Base-by-base conservation (phyloP, 2,888 invertebrate species). In the Aporophyla nigra region DNA sequence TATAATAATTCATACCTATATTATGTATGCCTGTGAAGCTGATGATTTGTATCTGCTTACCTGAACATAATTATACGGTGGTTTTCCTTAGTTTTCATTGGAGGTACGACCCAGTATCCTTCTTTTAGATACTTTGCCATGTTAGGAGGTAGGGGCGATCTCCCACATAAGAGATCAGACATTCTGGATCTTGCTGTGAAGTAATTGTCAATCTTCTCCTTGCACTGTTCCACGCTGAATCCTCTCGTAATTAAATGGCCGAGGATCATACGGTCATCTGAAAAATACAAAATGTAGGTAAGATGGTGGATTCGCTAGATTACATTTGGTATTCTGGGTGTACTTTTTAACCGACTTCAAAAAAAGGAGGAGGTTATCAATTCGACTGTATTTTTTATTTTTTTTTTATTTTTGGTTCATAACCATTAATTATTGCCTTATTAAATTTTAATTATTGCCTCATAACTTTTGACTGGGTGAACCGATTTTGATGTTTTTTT, bases 121-220 rank as follows among this genome's bases (percentile, higher is more conserved):
- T 86, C 73, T 6, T 76, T 86, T 1, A 87, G 10, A 24, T 80
- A 87, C 16, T 66, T 78, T 0, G 12, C 72, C 61, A 78, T 66
- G 21, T 74, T 78, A 1, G 67, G 51, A 10, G 79, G 0, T 0
- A 85, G 4, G 0, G 87, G 87, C 0, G 56, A 21, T 19, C 87
- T 68, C 0, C 66, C 77, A 3, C 71, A 71, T 9, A 91, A 63
- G 6, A 93, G 61, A 6, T 92, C 92, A 0, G 87, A 86, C 86
- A 89, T 88, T 19, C 75, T 87, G 19, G 69, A 65, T 27, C 87
- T 80, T 0, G 88, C 86, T 40, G 88, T 82, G 78, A 87, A 90
- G 78, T 88, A 91, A 79, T 90, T 90, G 53, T 93, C 92, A 5
- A 93, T 74, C 54, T 88, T 90, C 70, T 87, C 81, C 59, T 93